Evolutionary conservation across 2,113 vertebrate genomes (phyloP), one percentile per base, ranked within the genome.

Genomic region (Cryptomyrus ogoouensis): DNA sequence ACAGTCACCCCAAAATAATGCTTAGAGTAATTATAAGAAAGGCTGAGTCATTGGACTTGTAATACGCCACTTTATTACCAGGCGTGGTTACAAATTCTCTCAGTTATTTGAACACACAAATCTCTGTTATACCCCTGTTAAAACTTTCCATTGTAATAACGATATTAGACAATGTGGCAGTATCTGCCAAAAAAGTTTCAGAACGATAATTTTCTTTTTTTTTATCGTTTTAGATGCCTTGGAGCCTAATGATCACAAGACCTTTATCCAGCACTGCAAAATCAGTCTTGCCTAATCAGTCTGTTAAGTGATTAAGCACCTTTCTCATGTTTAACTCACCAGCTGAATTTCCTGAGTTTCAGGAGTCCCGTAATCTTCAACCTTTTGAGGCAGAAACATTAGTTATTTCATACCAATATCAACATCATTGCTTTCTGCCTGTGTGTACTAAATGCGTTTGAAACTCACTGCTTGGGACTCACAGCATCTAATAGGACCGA

Each of bases 391-490:
- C 31, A 77, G 70, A 77, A 19, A 19, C 70, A 74, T 74, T 74
- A 39, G 31, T 39, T 15, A 5, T 77, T 12, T 39, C 10, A 7
- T 19, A 77, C 31, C 27, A 39, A 77, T 77, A 77, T 77, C 4
- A 77, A 77, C 31, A 19, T 5, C 3, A 31, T 12, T 80, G 17
- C 12, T 42, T 42, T 17, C 13, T 39, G 31, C 35, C 35, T 39
- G 13, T 17, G 31, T 80, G 35, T 42, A 77, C 70, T 77, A 85
- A 49, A 7, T 85, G 39, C 8, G 92, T 91, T 93, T 94, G 93
- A 94, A 91, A 56, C 5, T 56, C 53, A 53, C 52, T 19, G 46
- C 80, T 77, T 19, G 89, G 91, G 87, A 93, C 91, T 35, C 87
- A 88, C 84, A 83, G 88, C 83, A 90, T 70, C 74, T 52, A 74